Evolutionary conservation across 2,113 vertebrate species (phyloP).

Genomic region (Megalops atlanticus): DNA sequence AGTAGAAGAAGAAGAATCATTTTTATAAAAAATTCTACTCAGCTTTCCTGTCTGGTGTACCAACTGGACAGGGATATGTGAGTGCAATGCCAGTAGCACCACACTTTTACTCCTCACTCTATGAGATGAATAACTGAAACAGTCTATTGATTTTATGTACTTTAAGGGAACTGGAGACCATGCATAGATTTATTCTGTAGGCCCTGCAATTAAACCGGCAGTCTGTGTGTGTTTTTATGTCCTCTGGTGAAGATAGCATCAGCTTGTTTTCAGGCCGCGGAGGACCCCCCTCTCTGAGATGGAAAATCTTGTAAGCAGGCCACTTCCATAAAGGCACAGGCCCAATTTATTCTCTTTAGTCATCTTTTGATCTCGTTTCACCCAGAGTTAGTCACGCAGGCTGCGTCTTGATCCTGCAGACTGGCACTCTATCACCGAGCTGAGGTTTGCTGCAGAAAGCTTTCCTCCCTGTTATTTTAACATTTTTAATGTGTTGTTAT

Average conservation of each 20-base stretch:
- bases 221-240: not conserved
- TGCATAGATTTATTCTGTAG: not conserved
- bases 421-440: not conserved
- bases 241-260: not conserved
- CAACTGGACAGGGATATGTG: not conserved
- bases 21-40: too few species aligned
- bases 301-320: not conserved
- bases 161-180: not conserved
- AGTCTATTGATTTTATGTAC: not conserved
- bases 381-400: not conserved
- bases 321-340: too few species aligned
- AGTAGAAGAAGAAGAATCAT: not conserved
- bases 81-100: not conserved
- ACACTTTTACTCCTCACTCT: not conserved
- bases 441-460: not conserved
- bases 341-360: not conserved
- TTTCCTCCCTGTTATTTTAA: not conserved
- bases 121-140: not conserved
- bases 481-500: not conserved
- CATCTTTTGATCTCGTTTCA: not conserved
- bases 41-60: not conserved
- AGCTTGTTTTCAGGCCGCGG: not conserved
- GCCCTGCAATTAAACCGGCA: not conserved
- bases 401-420: not conserved
- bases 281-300: not conserved